Evolutionary conservation across 2,888 invertebrate species (phyloP).

Genomic region (Alentia gelatinosa): DNA sequence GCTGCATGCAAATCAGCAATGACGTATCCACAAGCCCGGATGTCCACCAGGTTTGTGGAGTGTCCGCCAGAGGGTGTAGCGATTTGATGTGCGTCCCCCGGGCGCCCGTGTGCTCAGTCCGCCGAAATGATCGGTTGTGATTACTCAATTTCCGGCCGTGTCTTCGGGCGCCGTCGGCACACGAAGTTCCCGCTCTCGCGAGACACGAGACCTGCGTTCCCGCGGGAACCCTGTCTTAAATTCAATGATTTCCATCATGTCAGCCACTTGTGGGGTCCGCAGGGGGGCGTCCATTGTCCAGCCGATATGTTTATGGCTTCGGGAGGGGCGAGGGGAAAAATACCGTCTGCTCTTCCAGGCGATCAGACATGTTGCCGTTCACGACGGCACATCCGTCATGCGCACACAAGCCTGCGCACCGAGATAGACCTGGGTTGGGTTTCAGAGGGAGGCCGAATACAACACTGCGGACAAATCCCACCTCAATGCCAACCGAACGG

Average conservation of each 20-base stretch:
- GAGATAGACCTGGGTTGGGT: background rate
- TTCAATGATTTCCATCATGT: background rate
- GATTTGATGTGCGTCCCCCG: background rate
- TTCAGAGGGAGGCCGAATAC: background rate
- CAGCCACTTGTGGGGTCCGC: background rate
- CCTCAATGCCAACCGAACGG: background rate
- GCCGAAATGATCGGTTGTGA: conserved; percentile 33
- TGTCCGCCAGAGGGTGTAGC: background rate
- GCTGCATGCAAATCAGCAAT: conserved; percentile 11
- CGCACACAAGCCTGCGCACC: background rate
- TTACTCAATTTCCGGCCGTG: conserved; percentile 50
- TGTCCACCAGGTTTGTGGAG: background rate
- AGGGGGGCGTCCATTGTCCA: background rate
- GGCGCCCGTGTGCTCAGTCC: background rate
- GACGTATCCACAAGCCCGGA: conserved; percentile 9
- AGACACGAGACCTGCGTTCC: background rate
- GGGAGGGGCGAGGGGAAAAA: background rate
- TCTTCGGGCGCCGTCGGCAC: conserved; percentile 11
- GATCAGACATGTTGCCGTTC: background rate
- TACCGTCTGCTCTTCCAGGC: background rate
- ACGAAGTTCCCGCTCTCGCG: conserved; percentile 27
- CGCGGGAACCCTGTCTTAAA: background rate
- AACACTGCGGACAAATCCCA: background rate
- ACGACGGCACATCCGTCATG: background rate
- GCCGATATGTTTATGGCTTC: background rate